These are phyloP conservation scores for Diprion similis DNA, from an alignment of 1,140 invertebrate species.

Conservation along the genomic window DNA sequence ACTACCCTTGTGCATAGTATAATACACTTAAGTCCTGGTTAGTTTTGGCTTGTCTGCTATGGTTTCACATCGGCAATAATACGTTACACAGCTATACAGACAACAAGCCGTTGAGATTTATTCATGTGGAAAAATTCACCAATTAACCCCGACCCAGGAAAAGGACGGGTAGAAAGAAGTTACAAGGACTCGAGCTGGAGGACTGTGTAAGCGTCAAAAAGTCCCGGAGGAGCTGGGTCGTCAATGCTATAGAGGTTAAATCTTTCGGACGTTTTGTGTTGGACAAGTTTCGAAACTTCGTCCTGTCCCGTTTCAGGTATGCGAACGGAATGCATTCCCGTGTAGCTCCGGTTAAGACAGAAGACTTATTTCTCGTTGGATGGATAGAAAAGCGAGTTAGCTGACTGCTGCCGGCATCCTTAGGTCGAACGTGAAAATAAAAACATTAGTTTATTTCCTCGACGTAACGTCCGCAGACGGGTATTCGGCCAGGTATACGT, in stretches of 20 bases:
- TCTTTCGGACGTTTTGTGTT: slow-evolving; percentile 43
- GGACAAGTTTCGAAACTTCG: neutral
- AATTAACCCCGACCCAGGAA: slow-evolving; percentile 3
- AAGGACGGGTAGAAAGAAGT: slow-evolving; percentile 3
- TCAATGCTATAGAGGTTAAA: slow-evolving; percentile 38
- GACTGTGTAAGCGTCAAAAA: slow-evolving; percentile 41
- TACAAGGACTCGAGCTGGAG: neutral
- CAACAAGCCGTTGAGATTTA: neutral
- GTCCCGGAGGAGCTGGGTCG: slow-evolving; percentile 29
- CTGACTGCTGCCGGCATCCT: neutral
- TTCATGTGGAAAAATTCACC: neutral
- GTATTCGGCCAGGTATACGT: neutral
- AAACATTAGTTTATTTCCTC: neutral
- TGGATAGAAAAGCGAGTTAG: neutral
- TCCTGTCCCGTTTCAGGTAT: neutral
- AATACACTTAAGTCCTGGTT: no score
- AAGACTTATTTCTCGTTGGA: neutral
- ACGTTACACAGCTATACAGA: no score
- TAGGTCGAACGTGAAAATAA: neutral
- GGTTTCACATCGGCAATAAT: no score
- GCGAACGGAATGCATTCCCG: neutral
- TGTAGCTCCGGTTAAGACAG: neutral
- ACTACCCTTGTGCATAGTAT: no score
- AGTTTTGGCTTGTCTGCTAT: no score
- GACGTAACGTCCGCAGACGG: neutral